phyloP scores from a whole-genome alignment of 2,888 invertebrate genomes.

The Ophion slaviceki region DNA sequence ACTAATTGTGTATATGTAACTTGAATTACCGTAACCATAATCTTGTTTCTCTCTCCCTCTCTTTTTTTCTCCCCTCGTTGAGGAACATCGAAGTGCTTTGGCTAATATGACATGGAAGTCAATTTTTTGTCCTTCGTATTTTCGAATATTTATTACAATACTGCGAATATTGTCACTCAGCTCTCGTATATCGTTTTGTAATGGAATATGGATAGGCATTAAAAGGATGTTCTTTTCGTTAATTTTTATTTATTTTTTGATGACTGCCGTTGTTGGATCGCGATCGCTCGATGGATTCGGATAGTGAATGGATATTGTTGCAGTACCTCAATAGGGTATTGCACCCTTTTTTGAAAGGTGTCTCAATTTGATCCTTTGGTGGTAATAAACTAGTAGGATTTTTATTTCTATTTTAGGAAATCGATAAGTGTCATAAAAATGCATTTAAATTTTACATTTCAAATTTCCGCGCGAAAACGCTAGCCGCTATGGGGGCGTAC shows the following conservation, averaged over 20 bases:
- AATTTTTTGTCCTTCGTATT: not conserved
- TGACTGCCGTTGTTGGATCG: not conserved
- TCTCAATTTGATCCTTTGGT: too few relatives aligned
- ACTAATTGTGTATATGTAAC: slow-evolving; percentile 33
- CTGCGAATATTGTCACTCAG: not conserved
- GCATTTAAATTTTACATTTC: too few relatives aligned
- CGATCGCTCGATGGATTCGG: too few relatives aligned
- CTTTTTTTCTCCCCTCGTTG: slow-evolving; percentile 3
- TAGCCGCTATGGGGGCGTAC: too few relatives aligned
- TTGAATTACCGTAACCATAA: slow-evolving; percentile 21
- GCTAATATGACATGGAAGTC: not conserved
- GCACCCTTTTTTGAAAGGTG: too few relatives aligned
- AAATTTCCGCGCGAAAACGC: too few relatives aligned
- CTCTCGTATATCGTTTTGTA: slow-evolving; percentile 13
- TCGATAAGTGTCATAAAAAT: too few relatives aligned
- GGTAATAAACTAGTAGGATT: too few relatives aligned
- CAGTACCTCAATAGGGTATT: too few relatives aligned
- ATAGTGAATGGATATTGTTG: too few relatives aligned
- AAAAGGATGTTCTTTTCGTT: not conserved
- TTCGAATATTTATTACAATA: not conserved
- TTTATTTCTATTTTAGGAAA: too few relatives aligned
- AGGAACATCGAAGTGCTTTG: not conserved
- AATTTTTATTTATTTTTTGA: not conserved
- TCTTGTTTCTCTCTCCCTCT: slow-evolving; percentile 1
- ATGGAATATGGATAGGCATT: slow-evolving; percentile 27